Conservation (phyloP, 2,113 vertebrate genomes). For the Sceloporus tristichus region DNA sequence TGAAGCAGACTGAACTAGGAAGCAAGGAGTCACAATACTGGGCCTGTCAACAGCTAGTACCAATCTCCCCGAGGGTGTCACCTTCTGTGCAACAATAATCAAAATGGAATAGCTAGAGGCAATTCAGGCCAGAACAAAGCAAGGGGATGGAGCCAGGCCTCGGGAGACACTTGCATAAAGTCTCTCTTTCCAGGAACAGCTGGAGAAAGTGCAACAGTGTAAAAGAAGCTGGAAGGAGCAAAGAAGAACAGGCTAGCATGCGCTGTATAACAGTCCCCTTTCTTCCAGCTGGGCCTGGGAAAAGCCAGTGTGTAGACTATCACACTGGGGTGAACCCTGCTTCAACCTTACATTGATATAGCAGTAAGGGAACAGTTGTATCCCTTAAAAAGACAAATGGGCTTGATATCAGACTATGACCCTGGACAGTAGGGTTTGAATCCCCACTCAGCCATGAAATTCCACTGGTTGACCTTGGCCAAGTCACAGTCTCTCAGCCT, state of each 20-base stretch:
- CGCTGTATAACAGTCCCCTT: too few species aligned
- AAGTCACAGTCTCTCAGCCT: too few species aligned
- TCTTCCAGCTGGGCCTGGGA: too few species aligned
- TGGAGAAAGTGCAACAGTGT: not conserved
- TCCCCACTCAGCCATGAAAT: too few species aligned
- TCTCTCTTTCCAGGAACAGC: not conserved
- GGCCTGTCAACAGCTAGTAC: not conserved
- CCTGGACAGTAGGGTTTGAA: too few species aligned
- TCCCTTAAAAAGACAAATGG: too few species aligned
- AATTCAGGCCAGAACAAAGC: not conserved
- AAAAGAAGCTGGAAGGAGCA: not conserved
- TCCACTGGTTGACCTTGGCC: too few species aligned
- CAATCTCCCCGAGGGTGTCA: not conserved
- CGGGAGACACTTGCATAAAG: not conserved
- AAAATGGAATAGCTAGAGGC: not conserved
- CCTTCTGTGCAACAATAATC: not conserved
- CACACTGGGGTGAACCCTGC: too few species aligned
- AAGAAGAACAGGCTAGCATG: too few species aligned
- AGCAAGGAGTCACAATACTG: not conserved
- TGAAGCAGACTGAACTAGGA: not conserved
- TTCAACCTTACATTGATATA: not conserved
- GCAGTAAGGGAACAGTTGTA: not conserved
- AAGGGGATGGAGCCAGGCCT: not conserved
- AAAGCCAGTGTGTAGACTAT: too few species aligned
- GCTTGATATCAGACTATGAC: too few species aligned